These are phyloP conservation scores for Calyptommatus sinebrachiatus DNA, from an alignment of 2,113 vertebrate species.

Conservation along the genomic window DNA sequence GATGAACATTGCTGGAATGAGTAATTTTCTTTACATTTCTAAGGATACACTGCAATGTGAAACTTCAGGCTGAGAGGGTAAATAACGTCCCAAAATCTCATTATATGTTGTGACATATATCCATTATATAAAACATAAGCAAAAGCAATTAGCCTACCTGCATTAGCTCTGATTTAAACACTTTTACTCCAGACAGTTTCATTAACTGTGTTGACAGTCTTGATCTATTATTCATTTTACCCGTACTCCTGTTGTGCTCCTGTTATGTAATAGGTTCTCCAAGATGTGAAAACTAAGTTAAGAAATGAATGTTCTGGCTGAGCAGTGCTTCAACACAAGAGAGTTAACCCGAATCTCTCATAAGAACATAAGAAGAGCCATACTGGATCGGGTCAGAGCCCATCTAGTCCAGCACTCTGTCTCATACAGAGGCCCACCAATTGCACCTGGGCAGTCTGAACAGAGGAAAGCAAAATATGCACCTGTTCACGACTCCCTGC, in stretches of 20 bases:
- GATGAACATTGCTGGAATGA: conserved; percentile 15
- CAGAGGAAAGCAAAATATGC: no score
- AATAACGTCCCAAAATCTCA: conserved; percentile 4
- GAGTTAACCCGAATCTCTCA: not conserved
- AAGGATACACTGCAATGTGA: not conserved
- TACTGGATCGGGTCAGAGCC: no score
- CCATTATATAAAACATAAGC: conserved; percentile 40
- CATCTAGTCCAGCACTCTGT: no score
- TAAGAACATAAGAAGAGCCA: no score
- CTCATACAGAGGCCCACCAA: no score
- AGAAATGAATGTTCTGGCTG: not conserved
- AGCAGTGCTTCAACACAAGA: conserved; percentile 9
- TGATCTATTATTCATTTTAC: conserved; percentile 62
- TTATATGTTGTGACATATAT: conserved; percentile 29
- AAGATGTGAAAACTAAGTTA: conserved; percentile 40
- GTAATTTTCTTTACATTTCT: not conserved
- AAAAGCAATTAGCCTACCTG: conserved; percentile 44
- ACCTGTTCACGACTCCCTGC: no score
- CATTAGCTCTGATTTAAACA: conserved; percentile 62
- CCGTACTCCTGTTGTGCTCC: conserved; percentile 43
- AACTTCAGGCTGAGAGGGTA: conserved; percentile 7
- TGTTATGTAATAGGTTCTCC: conserved; percentile 45
- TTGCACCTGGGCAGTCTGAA: no score
- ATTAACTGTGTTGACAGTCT: conserved; percentile 57
- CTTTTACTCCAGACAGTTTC: conserved; percentile 54